These are phyloP conservation scores for Takifugu rubripes DNA, from an alignment of 2,797 vertebrate genomes.

Conservation along the genomic window DNA sequence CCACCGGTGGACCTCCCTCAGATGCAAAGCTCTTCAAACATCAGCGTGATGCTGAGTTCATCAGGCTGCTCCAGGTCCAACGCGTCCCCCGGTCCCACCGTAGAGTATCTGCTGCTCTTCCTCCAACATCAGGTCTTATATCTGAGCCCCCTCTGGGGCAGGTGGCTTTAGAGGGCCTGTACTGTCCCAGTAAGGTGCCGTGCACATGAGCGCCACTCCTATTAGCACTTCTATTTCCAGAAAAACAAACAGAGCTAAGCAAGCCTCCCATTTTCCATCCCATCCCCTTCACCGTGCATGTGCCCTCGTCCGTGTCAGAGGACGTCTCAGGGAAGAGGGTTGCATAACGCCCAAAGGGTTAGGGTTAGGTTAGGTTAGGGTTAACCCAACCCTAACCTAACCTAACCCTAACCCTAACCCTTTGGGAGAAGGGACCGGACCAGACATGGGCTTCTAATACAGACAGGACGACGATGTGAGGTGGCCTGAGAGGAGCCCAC, in stretches of 20 bases:
- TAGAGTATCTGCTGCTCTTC: constrained; percentile 9
- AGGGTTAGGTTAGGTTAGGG: too few species aligned
- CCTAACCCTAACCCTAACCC: too few species aligned
- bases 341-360: constrained; percentile 20
- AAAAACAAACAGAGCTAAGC: constrained; percentile 62
- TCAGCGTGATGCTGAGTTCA: too few species aligned
- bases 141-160: constrained; percentile 12
- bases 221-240: constrained; percentile 74
- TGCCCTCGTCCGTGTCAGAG: constrained; percentile 39
- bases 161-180: constrained; percentile 40
- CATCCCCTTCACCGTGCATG: constrained; percentile 39
- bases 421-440: too few species aligned
- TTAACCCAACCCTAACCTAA: too few species aligned
- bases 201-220: constrained; percentile 50
- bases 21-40: too few species aligned
- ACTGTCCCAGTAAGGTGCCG: constrained; percentile 44
- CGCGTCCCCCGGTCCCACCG: too few species aligned
- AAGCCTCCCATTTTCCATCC: constrained; percentile 23
- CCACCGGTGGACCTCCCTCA: too few species aligned
- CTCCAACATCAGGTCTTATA: background rate
- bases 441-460: constrained; percentile 1
- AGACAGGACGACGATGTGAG: constrained; percentile 22
- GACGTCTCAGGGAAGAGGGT: constrained; percentile 67
- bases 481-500: constrained; percentile 15
- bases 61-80: too few species aligned